A percentile compares a stretch with the other conserved stretches of the same genome.
phyloP scores from a whole-genome alignment of 2,888 invertebrate species.

The Sympetrum striolatum region DNA sequence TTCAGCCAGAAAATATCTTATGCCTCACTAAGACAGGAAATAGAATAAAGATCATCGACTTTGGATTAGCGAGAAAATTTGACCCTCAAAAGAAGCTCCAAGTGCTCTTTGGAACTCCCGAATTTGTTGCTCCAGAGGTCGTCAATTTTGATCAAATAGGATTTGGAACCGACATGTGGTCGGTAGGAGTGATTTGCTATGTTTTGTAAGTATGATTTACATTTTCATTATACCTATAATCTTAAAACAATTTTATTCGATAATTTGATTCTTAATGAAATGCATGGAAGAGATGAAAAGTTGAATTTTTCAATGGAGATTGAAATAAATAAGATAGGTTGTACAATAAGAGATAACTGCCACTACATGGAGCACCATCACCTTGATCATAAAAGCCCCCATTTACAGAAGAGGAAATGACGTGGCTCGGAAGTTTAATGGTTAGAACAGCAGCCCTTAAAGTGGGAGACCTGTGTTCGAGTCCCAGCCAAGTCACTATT shows the following conservation, averaged over 20 bases:
- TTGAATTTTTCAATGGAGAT: too few relatives aligned
- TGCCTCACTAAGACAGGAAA: conserved; percentile 97
- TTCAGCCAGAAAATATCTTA: conserved; percentile 96
- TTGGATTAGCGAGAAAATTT: conserved; percentile 92
- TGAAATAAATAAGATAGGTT: too few relatives aligned
- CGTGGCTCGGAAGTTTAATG: too few relatives aligned
- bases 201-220: conserved; percentile 84
- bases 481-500: too few relatives aligned
- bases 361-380: too few relatives aligned
- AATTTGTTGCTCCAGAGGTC: conserved; percentile 98
- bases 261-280: too few relatives aligned
- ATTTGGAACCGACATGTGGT: conserved; percentile 98
- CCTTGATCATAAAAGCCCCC: too few relatives aligned
- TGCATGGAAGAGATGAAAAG: too few relatives aligned
- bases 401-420: too few relatives aligned
- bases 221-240: not conserved
- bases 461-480: too few relatives aligned
- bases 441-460: too few relatives aligned
- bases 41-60: conserved; percentile 98
- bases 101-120: conserved; percentile 96
- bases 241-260: not conserved
- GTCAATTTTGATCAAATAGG: conserved; percentile 98
- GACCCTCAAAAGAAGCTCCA: conserved; percentile 91
- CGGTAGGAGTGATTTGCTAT: conserved; percentile 96
- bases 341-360: too few relatives aligned